Conservation (phyloP, 2,888 invertebrate species). For the Toxonevra muliebris region DNA sequence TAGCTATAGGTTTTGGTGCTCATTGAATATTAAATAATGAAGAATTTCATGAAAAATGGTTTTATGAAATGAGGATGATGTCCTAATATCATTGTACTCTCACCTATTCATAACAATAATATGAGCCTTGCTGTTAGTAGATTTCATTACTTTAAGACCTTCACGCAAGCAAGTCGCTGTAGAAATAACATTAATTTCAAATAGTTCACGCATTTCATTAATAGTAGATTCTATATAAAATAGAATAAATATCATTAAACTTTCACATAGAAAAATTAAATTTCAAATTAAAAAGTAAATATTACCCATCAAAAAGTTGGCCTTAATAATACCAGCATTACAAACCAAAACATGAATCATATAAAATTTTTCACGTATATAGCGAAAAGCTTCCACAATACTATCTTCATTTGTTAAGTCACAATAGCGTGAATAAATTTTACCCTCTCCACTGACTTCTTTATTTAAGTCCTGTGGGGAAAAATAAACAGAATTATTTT, state of each 20-base stretch:
- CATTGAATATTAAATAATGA: too few relatives aligned
- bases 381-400: conserved; percentile 54
- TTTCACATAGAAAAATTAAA: background rate
- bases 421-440: conserved; percentile 59
- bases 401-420: conserved; percentile 59
- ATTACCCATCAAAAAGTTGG: conserved; percentile 56
- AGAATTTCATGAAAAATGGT: too few relatives aligned
- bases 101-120: conserved; percentile 73
- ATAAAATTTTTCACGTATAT: conserved; percentile 56
- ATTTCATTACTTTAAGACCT: conserved; percentile 68
- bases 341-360: conserved; percentile 62
- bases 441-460: conserved; percentile 57
- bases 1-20: too few relatives aligned
- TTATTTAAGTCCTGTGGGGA: conserved; percentile 52
- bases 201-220: conserved; percentile 59
- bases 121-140: conserved; percentile 67
- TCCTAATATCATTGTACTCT: too few relatives aligned
- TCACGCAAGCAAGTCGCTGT: conserved; percentile 69
- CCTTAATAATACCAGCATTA: conserved; percentile 64
- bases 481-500: background rate
- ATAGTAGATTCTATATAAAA: conserved; percentile 50
- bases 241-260: background rate
- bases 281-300: background rate
- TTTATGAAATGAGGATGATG: too few relatives aligned
- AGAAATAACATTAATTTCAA: conserved; percentile 69